A percentile compares a stretch with the other conserved stretches of the same genome.
Conservation (phyloP, 2,113 vertebrate genomes). For the Athene noctua region DNA sequence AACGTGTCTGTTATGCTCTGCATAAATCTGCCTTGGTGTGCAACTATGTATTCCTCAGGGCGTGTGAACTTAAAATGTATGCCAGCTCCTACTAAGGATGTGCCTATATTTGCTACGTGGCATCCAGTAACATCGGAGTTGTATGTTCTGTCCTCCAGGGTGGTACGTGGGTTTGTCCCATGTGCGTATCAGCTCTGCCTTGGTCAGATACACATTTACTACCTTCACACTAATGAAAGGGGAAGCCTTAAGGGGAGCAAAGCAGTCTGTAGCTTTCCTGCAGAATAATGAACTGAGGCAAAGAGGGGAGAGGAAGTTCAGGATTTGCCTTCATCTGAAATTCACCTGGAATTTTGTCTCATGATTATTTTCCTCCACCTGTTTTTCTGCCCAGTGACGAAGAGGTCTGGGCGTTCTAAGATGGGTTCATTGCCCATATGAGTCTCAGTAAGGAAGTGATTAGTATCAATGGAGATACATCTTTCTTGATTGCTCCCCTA, state of each 20-base stretch:
- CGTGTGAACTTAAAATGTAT: background rate
- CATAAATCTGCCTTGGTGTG: background rate
- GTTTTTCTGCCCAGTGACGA: background rate
- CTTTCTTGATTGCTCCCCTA: background rate
- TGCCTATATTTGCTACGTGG: rapidly evolving
- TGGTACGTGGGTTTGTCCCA: background rate
- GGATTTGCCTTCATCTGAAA: background rate
- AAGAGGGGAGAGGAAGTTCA: background rate
- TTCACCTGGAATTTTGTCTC: background rate
- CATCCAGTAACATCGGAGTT: rapidly evolving
- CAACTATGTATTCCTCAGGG: background rate
- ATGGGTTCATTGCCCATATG: background rate
- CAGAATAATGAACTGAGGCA: background rate
- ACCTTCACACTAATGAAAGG: background rate
- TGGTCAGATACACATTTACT: background rate
- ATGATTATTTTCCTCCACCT: background rate
- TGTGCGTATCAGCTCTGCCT: background rate
- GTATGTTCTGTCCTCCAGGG: background rate
- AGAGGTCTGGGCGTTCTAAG: background rate
- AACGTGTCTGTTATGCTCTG: background rate
- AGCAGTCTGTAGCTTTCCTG: background rate
- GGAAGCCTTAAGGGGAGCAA: background rate
- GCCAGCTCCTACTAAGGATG: background rate
- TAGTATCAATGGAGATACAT: background rate
- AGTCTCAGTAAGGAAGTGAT: background rate